Evolutionary conservation across 2,113 vertebrate species (phyloP), one percentile per base, ranked within the genome.

Genomic region (Salvelinus alpinus): DNA sequence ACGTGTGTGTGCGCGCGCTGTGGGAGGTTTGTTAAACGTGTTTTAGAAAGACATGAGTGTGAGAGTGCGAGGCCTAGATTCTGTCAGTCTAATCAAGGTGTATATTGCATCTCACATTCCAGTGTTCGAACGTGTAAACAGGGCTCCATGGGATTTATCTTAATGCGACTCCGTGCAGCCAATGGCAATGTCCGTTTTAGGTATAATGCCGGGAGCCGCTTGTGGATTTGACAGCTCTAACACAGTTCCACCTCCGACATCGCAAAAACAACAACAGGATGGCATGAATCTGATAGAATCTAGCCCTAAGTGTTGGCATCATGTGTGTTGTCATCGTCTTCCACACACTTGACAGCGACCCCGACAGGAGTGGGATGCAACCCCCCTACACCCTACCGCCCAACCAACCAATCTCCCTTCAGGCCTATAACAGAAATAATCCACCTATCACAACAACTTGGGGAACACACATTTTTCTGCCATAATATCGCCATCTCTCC

Each of bases 291-390:
- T 44, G 38, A 44, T 44, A 44, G 38, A 44, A 2, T 44, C 8
- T 44, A 44, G 9, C 9, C 38, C 38, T 44, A 44, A 44, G 38
- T 64, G 7, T 64, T n/a, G 3, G n/a, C 5, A 22, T 64, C 51
- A 64, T 78, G 62, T 62, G 60, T 86, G 85, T 91, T 91, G 92
- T 90, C 86, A 0, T 88, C 82, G 93, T 95, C 95, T 95, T 95
- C 94, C 94, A 91, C 84, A 85, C 72, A 59, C 64, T 24, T 65
- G 24, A 25, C 9, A 9, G 59, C 20, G 59, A 60, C 59, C 59
- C 2, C 18, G 14, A 51, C 48, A 54, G 14, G 59, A 62, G 1
- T 62, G 59, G 59, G 8, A 62, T 62, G 59, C 59, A n/a, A 22
- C 59, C 59, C n/a, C 59, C 16, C 54, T 20, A 57, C 13, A 6